Evolutionary conservation across 2,113 vertebrate species (phyloP), one percentile per base, ranked within the genome.

Genomic region (Myodes glareolus): DNA sequence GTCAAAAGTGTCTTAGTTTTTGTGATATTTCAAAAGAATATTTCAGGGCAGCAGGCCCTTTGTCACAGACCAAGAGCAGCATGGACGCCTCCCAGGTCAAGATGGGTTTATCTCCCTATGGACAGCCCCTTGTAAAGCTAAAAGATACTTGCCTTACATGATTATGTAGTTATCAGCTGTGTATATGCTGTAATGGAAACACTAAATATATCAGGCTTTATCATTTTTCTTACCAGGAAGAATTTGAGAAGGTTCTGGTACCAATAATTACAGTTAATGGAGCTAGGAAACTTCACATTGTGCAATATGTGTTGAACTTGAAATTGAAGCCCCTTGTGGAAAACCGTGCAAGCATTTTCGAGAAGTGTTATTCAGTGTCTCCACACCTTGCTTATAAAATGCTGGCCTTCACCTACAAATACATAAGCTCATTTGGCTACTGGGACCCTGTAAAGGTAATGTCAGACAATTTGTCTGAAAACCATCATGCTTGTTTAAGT

Each of bases 381-480:
- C 92, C 96, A 88, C 94, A 77, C 36, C 98, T 99, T 93, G 99
- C 99, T 77, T 97, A 98, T 21, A 99, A 98, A 97, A 98, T 99
- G 98, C 96, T 99, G 8, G 7, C 42, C 88, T 98, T 96, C 47
- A 99, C 99, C 45, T 99, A 99, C 84, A 99, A 99, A 98, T 97
- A 98, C 72, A 97, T 98, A 95, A 99, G 99, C 94, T 97, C 98
- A 63, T 99, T 99, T 72, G 99, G 99, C 47, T 99, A 98, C 89
- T 99, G 98, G 99, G 99, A 99, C 97, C 99, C 99, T 63, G 72
- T 99, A 88, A 99, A 99, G 99, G 99, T 99, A 98, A 98, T 85
- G 3, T 95, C 85, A 96, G 31, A 68, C 92, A 78, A 94, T 72
- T 13, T n/a, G 31, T 36, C 63, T 81, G 84, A 94, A 88, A 87